A percentile compares a stretch with the other conserved stretches of the same genome.
Conservation (phyloP, 2,797 vertebrate genomes). For the Muraenolepis orangiensis region DNA sequence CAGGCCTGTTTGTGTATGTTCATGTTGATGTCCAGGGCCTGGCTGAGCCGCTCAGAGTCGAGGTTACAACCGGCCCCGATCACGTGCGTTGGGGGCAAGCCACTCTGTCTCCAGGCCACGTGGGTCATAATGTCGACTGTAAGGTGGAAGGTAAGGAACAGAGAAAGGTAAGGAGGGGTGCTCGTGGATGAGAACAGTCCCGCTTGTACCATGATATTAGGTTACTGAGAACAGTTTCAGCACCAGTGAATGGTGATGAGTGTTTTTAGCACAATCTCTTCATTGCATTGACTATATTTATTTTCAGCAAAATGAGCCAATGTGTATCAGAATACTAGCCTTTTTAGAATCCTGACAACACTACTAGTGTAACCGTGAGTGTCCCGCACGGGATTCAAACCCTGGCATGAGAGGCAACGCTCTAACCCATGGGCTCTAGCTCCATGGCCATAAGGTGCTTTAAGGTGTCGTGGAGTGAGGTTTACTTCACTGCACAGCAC, state of each 20-base stretch:
- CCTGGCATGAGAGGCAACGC: too few species aligned
- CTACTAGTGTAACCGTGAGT: too few species aligned
- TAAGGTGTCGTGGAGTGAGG: too few species aligned
- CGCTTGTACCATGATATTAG: not conserved
- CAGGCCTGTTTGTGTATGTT: slow-evolving; percentile 79
- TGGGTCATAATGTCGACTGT: slow-evolving; percentile 95
- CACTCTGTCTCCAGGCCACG: slow-evolving; percentile 90
- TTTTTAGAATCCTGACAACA: too few species aligned
- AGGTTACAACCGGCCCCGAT: slow-evolving; percentile 93
- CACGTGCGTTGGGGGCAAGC: slow-evolving; percentile 81
- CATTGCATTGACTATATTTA: too few species aligned
- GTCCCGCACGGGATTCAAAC: too few species aligned
- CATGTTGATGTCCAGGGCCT: slow-evolving; percentile 77
- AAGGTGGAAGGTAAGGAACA: not conserved
- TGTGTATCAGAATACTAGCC: too few species aligned
- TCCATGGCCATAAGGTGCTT: too few species aligned
- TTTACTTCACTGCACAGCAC: too few species aligned
- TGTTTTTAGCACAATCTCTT: not conserved
- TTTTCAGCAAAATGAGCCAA: too few species aligned
- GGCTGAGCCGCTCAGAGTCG: slow-evolving; percentile 85
- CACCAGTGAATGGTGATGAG: not conserved
- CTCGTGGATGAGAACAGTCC: not conserved
- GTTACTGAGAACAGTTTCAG: not conserved
- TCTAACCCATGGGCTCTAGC: too few species aligned
- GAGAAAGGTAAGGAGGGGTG: not conserved